Base-by-base conservation (phyloP, 2,797 vertebrate species). In the Falco cherrug region DNA sequence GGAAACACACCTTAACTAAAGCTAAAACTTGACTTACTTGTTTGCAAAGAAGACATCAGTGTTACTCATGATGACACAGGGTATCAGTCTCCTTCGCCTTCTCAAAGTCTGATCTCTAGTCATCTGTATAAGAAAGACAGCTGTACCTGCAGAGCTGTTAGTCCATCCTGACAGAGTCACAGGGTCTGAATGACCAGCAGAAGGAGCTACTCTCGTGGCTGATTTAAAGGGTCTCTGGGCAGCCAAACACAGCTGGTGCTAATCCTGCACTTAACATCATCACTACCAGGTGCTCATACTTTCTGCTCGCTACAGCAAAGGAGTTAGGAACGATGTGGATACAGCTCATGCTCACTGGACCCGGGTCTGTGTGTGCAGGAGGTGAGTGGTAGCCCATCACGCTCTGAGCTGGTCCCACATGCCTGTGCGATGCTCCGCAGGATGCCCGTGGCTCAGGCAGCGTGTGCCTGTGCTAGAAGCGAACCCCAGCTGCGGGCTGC, bases 391-490 rank as follows among this genome's bases (percentile, higher is more conserved):
- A n/a, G 28, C 74, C 74, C 53, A 26, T 37, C 43, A 19, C 25
- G 4, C 15, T 48, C 47, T 25, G 75, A 78, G 22, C 65, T 81
- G 69, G 24, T 25, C 45, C 43, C 80, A 43, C 26, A 24, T 28
- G 13, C 12, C 59, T 8, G 17, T 11, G 6, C 21, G 18, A 33
- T 33, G 37, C n/a, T 22, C 33, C 0, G 0, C 1, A 14, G 67
- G 35, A 9, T 11, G 16, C n/a, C 26, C 1, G 0, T 16, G 48
- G 45, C 37, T 47, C 51, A 15, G 21, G 33, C 31, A 65, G 26
- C 12, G 33, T 15, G 18, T 47, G 33, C 35, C 45, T 10, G 5
- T 14, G 7, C 59, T 45, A 1, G 8, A 21, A 26, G 20, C 50
- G 25, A 61, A 28, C 41, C 59, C 76, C 39, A 21, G 28, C 10